phyloP scores from a whole-genome alignment of 2,888 invertebrate species.

The Platycnemis pennipes region DNA sequence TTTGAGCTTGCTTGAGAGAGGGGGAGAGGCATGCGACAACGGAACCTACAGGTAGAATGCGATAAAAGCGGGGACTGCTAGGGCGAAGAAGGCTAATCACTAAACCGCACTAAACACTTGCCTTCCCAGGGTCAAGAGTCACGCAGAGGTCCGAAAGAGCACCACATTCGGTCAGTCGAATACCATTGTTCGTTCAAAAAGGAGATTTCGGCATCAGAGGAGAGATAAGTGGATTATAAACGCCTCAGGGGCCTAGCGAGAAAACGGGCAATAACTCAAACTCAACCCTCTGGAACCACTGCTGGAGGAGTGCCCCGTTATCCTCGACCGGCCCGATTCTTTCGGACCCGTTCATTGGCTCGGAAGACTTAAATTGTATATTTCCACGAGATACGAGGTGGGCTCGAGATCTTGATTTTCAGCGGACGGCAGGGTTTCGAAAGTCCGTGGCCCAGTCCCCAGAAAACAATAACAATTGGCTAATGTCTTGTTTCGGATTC shows the following conservation, averaged over 20 bases:
- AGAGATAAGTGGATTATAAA: constrained; percentile 11
- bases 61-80: too few relatives aligned
- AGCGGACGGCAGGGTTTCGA: background rate
- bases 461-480: background rate
- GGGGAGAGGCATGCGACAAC: too few relatives aligned
- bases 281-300: background rate
- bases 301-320: background rate
- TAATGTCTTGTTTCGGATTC: background rate
- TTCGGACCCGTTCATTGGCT: background rate
- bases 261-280: background rate
- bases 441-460: background rate
- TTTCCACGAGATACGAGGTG: background rate
- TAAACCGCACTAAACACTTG: too few relatives aligned
- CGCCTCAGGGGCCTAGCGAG: background rate
- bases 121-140: too few relatives aligned
- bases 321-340: constrained; percentile 2
- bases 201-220: background rate
- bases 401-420: background rate
- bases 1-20: too few relatives aligned
- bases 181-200: background rate
- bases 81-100: too few relatives aligned
- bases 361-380: background rate
- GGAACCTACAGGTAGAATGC: too few relatives aligned
- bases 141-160: background rate
- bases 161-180: background rate